A percentile compares a stretch with the other conserved stretches of the same genome.
Evolutionary conservation across 1,140 invertebrate genomes (phyloP).

Genomic region (Mya arenaria): DNA sequence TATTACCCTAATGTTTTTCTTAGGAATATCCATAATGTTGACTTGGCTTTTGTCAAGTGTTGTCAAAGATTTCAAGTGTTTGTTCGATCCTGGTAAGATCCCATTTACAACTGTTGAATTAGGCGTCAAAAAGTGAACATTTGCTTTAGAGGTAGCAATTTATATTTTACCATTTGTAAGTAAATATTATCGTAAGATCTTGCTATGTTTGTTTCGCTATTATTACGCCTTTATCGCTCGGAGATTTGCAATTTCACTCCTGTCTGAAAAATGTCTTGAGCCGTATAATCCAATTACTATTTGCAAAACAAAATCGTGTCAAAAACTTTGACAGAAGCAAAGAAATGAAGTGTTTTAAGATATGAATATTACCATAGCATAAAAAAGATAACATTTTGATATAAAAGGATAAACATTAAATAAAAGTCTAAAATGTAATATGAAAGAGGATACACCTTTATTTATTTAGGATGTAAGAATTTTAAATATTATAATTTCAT

Average conservation of each 20-base stretch:
- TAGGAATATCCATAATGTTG: neutral
- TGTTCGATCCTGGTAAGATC: neutral
- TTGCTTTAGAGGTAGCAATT: slow-evolving; percentile 32
- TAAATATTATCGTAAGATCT: slow-evolving; percentile 51
- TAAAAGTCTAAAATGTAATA: too few species aligned
- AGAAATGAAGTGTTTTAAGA: too few species aligned
- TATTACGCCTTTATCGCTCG: neutral
- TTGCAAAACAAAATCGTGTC: too few species aligned
- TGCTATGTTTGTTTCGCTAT: slow-evolving; percentile 24
- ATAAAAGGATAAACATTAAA: too few species aligned
- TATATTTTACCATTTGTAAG: slow-evolving; percentile 32
- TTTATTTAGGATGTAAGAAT: too few species aligned
- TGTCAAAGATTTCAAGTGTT: slow-evolving; percentile 44
- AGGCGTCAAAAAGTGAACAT: slow-evolving; percentile 12
- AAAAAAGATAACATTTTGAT: too few species aligned
- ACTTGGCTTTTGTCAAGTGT: neutral
- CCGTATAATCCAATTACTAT: too few species aligned
- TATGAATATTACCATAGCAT: too few species aligned
- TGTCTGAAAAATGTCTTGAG: too few species aligned
- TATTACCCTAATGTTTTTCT: neutral
- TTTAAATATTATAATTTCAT: too few species aligned
- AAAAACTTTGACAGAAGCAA: too few species aligned
- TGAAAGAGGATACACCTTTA: too few species aligned
- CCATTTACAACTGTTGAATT: slow-evolving; percentile 18
- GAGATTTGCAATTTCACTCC: slow-evolving; percentile 15